Conservation (phyloP, 37 sponge, comb jelly and placozoan species). For the Lycopodina hypogea region DNA sequence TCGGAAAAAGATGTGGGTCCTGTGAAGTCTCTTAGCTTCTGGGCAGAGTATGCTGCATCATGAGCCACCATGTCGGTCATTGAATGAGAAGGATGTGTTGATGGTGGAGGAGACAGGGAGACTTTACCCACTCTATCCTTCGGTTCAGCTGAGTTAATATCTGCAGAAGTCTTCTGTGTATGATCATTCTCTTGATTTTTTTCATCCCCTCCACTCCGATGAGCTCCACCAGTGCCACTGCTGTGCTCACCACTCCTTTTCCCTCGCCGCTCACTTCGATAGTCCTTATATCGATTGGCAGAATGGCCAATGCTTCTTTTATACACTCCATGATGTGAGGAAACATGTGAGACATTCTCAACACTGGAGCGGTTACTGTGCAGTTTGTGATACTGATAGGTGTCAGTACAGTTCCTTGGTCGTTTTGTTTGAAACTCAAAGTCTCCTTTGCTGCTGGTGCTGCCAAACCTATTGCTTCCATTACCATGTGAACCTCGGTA, state of each 20-base stretch:
- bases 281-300: not conserved
- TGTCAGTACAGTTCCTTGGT: slow-evolving; percentile 26
- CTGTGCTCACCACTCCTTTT: not conserved
- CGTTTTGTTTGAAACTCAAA: slow-evolving; percentile 25
- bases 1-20: slow-evolving; percentile 47
- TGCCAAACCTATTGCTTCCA: not conserved
- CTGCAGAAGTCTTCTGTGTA: not conserved
- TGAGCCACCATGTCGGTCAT: not conserved
- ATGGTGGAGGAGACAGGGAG: not conserved
- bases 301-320: not conserved
- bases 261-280: not conserved
- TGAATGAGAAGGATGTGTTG: not conserved
- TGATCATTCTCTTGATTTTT: not conserved
- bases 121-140: not conserved
- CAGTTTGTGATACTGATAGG: slow-evolving; percentile 25
- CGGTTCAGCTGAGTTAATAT: not conserved
- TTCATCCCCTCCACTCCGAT: not conserved
- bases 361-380: not conserved
- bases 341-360: not conserved
- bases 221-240: not conserved
- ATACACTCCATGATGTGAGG: not conserved
- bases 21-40: slow-evolving; percentile 45
- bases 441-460: slow-evolving; percentile 19
- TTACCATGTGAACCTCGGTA: not conserved
- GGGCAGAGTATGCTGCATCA: slow-evolving; percentile 49